phyloP scores from a whole-genome alignment of 2,113 vertebrate genomes.

The Mirza zaza region DNA sequence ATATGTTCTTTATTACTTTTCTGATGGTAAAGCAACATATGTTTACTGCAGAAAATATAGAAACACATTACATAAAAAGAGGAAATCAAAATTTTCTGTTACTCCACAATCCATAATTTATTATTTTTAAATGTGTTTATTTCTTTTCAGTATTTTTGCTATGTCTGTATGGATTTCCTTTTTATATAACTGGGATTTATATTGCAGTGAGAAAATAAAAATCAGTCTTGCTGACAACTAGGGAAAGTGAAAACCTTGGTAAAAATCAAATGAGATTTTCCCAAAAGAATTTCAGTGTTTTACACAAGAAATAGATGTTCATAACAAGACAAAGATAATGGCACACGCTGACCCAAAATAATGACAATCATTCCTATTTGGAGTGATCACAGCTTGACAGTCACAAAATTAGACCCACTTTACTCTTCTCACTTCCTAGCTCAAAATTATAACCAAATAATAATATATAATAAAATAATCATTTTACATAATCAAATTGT shows the following conservation, averaged over 20 bases:
- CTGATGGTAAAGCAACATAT: background rate
- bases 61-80: background rate
- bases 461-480: background rate
- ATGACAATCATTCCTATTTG: background rate
- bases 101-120: background rate
- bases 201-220: background rate
- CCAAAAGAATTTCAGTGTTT: background rate
- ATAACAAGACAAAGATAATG: background rate
- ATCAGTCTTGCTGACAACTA: background rate
- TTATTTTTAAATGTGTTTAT: background rate
- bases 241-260: background rate
- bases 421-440: background rate
- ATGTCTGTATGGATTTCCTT: background rate
- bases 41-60: background rate
- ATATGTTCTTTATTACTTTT: background rate
- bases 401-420: background rate
- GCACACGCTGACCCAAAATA: background rate
- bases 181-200: background rate
- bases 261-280: background rate
- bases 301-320: background rate
- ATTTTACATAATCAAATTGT: background rate
- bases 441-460: background rate
- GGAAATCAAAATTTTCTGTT: background rate
- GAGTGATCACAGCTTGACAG: background rate
- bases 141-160: constrained; percentile 23